A percentile compares a stretch with the other conserved stretches of the same genome.
Evolutionary conservation across 2,888 invertebrate genomes (phyloP).

Genomic region (Metopia argyrocephala): DNA sequence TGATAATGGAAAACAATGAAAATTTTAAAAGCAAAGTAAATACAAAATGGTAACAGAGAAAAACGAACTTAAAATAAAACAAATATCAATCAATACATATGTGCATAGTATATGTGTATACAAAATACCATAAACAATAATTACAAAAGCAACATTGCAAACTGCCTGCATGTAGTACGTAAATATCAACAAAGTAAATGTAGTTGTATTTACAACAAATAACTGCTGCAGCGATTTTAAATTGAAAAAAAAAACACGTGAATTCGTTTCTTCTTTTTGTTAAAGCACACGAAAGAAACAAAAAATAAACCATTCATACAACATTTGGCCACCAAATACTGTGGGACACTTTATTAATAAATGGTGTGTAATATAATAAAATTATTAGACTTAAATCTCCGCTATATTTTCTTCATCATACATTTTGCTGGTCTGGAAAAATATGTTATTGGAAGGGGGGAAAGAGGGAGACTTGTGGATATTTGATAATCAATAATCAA

Average conservation of each 20-base stretch:
- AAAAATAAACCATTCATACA: constrained; percentile 5
- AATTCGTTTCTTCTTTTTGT: constrained; percentile 7
- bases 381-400: no score
- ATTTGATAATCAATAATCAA: no score
- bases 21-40: background rate
- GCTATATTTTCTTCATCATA: no score
- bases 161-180: background rate
- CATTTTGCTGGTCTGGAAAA: no score
- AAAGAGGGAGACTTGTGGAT: no score
- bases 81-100: background rate
- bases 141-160: constrained; percentile 17
- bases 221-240: constrained; percentile 26
- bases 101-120: no score
- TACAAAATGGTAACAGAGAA: background rate
- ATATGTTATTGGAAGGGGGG: no score
- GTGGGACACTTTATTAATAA: background rate
- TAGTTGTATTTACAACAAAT: constrained; percentile 9
- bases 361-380: no score
- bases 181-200: constrained; percentile 1
- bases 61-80: background rate
- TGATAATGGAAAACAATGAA: background rate
- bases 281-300: constrained; percentile 17
- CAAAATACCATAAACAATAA: no score
- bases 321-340: background rate
- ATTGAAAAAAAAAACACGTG: constrained; percentile 42